These are phyloP conservation scores for Eupithecia subumbrata DNA, from an alignment of 2,888 invertebrate genomes.

Conservation along the genomic window DNA sequence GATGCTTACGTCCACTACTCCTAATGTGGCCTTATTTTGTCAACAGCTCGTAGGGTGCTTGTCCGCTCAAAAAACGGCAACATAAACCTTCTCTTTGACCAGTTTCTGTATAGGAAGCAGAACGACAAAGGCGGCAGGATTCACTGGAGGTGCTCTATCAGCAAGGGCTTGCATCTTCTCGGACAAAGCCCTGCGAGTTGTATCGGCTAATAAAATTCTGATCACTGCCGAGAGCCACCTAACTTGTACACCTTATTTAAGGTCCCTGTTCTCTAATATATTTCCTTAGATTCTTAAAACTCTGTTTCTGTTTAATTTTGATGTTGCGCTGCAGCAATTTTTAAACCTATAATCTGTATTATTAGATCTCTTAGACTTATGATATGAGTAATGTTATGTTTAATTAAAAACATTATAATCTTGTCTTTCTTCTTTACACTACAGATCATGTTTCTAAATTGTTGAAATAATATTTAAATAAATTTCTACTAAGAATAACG, in stretches of 20 bases:
- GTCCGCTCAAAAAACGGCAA: constrained; percentile 58
- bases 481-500: neutral
- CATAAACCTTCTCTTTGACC: constrained; percentile 56
- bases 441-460: neutral
- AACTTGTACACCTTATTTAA: constrained; percentile 46
- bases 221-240: constrained; percentile 57
- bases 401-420: neutral
- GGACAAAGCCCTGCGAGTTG: constrained; percentile 48
- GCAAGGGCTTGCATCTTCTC: constrained; percentile 57
- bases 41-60: constrained; percentile 49
- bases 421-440: neutral
- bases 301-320: neutral
- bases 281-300: neutral
- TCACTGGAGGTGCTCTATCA: constrained; percentile 61
- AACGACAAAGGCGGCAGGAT: constrained; percentile 47
- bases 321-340: neutral
- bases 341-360: neutral
- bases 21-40: constrained; percentile 13
- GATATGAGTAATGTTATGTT: neutral
- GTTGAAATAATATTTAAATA: neutral
- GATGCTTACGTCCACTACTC: neutral
- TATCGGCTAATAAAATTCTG: constrained; percentile 45
- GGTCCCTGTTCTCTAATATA: neutral
- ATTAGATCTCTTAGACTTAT: neutral
- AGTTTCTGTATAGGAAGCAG: constrained; percentile 58